Evolutionary conservation across 2,797 vertebrate genomes (phyloP), one percentile per base, ranked within the genome.

Genomic region (Lepidocolaptes lacrymiger): DNA sequence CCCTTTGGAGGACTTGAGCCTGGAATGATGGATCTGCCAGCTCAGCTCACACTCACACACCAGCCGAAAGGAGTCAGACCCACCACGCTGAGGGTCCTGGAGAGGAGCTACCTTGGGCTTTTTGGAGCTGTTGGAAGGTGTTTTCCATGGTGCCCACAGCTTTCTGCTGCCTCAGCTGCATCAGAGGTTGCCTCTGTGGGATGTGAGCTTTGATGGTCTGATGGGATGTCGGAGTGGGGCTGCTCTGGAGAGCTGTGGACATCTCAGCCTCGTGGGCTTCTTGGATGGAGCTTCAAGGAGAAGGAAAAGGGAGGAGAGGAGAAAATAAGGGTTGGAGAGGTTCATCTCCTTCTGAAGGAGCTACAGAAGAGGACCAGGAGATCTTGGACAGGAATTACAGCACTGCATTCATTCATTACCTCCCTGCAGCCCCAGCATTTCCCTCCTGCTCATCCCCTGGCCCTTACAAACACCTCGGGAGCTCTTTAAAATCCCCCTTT

Each of bases 21-120:
- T 5, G 39, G 26, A 73, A 3, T 20, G 80, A 67, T 36, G 56
- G 17, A 37, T 43, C 34, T 48, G 34, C n/a, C 22, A 30, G 24
- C 64, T 64, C 48, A 8, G n/a, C 63, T 72, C 0, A 2, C 44
- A 37, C 52, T 67, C 36, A 37, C 19, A 8, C 76, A 41, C 10
- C 23, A 76, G 16, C 27, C 30, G 46, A 34, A 52, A 37, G 15
- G 39, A 79, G 2, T 14, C 61, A 55, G 39, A 77, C 59, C 37
- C 49, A 37, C 30, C n/a, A 7, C 0, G 0, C 8, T 0, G 0
- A 73, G n/a, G 16, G 7, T 2, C 72, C 49, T 36, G 37, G 14
- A 68, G 12, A 90, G 43, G 55, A 88, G 36, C 54, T 9, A 8
- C 9, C 16, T 14, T 7, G 39, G 72, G 24, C 27, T 37, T 7